Conservation (phyloP, 1,140 invertebrate genomes). For the Thalassaphorura encarpata region DNA sequence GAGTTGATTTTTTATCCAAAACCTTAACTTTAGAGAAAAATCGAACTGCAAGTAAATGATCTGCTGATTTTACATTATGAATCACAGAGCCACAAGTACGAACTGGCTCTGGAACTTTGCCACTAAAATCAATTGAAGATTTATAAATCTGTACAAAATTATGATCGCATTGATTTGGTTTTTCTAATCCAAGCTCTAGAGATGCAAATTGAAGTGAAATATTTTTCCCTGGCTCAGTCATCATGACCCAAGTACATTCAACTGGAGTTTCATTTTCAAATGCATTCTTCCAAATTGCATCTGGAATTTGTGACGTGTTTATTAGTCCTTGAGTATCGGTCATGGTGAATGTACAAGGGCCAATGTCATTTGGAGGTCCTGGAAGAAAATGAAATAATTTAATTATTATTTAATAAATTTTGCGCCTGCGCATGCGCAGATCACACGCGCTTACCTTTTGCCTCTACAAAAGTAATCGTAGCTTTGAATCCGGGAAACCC, state of each 20-base stretch:
- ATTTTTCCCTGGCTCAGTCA: constrained; percentile 54
- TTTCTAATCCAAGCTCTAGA: constrained; percentile 54
- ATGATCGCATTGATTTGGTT: constrained; percentile 70
- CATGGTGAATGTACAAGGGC: no score
- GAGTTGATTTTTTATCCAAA: no score
- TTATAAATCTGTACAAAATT: constrained; percentile 71
- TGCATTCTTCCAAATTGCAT: no score
- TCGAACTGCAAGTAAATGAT: constrained; percentile 52
- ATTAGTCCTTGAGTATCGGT: no score
- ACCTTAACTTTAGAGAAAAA: no score
- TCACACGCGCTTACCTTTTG: constrained; percentile 31
- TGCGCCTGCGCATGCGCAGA: neutral
- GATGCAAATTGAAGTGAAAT: constrained; percentile 61
- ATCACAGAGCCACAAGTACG: constrained; percentile 71
- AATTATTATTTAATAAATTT: no score
- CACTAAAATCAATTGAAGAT: constrained; percentile 48
- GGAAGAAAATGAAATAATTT: no score
- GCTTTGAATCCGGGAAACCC: constrained; percentile 72
- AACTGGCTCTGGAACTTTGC: constrained; percentile 44
- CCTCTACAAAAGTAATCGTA: constrained; percentile 54
- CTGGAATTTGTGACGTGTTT: no score
- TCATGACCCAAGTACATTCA: constrained; percentile 72
- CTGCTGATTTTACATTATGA: constrained; percentile 50
- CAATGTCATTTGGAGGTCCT: no score
- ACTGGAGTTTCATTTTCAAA: constrained; percentile 47